phyloP scores from a whole-genome alignment of 1,140 invertebrate genomes.

The Hypsibius dujardini region DNA sequence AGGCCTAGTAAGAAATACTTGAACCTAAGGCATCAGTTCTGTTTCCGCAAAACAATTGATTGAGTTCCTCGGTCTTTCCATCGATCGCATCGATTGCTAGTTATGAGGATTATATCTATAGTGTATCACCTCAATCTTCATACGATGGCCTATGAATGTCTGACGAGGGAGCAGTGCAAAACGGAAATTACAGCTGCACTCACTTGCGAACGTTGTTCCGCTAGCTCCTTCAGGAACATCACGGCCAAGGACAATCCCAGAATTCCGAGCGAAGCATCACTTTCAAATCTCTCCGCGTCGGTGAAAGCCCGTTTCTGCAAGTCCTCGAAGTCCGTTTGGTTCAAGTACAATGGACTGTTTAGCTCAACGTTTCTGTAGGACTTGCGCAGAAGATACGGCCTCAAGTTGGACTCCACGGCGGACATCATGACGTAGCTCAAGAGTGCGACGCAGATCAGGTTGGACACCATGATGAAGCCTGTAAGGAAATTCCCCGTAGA shows the following conservation, averaged over 20 bases:
- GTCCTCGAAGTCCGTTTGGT: neutral
- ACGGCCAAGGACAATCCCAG: neutral
- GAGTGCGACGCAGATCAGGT: neutral
- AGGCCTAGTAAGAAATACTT: too few relatives aligned
- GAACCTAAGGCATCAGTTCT: too few relatives aligned
- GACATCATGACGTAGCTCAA: constrained; percentile 1
- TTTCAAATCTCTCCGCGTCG: neutral
- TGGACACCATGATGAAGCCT: neutral
- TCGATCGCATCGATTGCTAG: too few relatives aligned
- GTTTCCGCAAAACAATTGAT: too few relatives aligned
- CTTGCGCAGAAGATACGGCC: neutral
- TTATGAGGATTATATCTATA: too few relatives aligned
- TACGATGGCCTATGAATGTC: too few relatives aligned
- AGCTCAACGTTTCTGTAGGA: neutral
- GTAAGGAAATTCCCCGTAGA: neutral
- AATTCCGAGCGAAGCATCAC: neutral
- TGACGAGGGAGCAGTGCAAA: too few relatives aligned
- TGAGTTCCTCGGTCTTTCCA: neutral
- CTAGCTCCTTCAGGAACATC: neutral
- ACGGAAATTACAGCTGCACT: too few relatives aligned
- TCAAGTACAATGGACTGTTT: neutral
- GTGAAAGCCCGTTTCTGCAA: neutral
- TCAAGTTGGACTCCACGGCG: neutral
- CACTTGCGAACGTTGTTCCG: neutral
- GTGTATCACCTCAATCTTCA: too few relatives aligned